A percentile compares a stretch with the other conserved stretches of the same genome.
Evolutionary conservation across 2,113 vertebrate species (phyloP).

Genomic region (Ceyx melanurus): DNA sequence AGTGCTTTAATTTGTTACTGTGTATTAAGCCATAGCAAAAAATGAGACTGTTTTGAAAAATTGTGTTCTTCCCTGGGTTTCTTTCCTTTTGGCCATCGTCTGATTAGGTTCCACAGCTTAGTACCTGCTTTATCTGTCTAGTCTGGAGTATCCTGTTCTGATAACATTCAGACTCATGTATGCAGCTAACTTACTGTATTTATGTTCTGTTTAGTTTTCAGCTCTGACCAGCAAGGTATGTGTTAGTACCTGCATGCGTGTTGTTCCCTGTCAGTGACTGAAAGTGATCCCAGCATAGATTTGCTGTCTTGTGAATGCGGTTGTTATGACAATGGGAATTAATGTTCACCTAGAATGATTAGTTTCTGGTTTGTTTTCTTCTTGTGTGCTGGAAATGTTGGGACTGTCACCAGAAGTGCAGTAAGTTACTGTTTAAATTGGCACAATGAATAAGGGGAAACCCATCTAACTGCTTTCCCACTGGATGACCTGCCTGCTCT

Average conservation of each 20-base stretch:
- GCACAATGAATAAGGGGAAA: background rate
- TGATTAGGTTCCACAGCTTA: constrained; percentile 64
- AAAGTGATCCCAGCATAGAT: background rate
- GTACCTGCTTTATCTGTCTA: constrained; percentile 71
- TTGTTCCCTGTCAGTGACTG: constrained; percentile 28
- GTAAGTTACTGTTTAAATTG: background rate
- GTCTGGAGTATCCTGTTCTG: constrained; percentile 66
- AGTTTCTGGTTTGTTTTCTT: background rate
- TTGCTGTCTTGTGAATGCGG: background rate
- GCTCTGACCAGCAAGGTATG: constrained; percentile 1
- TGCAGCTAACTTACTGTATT: constrained; percentile 82
- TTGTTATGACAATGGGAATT: constrained; percentile 2
- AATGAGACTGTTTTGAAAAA: constrained; percentile 66
- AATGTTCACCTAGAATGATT: constrained; percentile 21
- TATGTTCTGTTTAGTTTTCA: constrained; percentile 74
- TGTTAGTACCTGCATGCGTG: constrained; percentile 7
- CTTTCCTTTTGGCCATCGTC: background rate
- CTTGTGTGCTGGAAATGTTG: constrained; percentile 24
- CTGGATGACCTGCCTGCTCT: background rate
- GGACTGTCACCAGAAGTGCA: background rate
- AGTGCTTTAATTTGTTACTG: constrained; percentile 74
- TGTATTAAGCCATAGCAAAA: constrained; percentile 75
- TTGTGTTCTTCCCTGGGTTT: constrained; percentile 30
- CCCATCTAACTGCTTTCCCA: background rate
- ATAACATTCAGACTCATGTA: constrained; percentile 73